Conservation (phyloP, 2,797 vertebrate genomes). For the Anas capensis region DNA sequence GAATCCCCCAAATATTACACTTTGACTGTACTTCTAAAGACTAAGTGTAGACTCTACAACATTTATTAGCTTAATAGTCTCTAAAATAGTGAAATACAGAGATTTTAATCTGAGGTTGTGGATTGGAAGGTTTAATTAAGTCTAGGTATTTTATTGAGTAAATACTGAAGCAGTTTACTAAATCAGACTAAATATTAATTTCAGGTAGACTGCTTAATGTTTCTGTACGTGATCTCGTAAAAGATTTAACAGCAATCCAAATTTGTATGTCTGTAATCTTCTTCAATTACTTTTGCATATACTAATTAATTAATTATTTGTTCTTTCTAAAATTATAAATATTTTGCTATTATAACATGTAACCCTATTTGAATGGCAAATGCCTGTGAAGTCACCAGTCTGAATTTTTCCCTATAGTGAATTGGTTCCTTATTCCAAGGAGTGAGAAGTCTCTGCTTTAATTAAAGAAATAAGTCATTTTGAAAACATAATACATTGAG, state of each 20-base stretch:
- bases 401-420: neutral
- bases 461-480: conserved; percentile 6
- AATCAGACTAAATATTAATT: conserved; percentile 10
- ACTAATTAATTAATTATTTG: neutral
- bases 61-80: neutral
- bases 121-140: conserved; percentile 9
- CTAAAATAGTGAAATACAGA: neutral
- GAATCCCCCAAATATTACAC: neutral
- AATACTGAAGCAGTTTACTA: conserved; percentile 13
- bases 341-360: neutral
- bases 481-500: neutral
- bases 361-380: neutral
- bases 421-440: neutral
- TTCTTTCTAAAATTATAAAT: neutral
- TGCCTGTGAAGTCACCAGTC: neutral
- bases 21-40: neutral
- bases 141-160: neutral
- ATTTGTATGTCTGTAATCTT: neutral
- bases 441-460: neutral
- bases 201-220: neutral
- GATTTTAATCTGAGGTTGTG: neutral
- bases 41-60: neutral
- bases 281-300: neutral
- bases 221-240: neutral
- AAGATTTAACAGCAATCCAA: neutral